Evolutionary conservation across 92 coral and sea anemone genomes (phyloP).

Genomic region (Chrysogorgia sp.): DNA sequence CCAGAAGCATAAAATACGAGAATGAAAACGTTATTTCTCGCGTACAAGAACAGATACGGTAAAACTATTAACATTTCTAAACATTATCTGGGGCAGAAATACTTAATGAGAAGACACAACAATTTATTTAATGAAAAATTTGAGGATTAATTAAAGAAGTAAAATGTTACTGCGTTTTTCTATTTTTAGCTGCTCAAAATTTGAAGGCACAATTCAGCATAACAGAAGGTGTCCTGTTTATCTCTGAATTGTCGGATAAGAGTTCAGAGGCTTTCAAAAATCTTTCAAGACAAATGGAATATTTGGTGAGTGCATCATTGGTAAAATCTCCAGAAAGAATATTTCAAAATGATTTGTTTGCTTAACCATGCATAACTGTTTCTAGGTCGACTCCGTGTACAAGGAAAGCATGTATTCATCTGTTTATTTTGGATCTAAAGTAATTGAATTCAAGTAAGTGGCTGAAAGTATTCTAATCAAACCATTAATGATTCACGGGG

Average conservation of each 20-base stretch:
- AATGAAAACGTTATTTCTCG: no score
- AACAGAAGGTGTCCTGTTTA: constrained; percentile 5
- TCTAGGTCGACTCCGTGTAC: constrained; percentile 20
- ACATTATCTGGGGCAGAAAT: no score
- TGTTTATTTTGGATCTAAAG: neutral
- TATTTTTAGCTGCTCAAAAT: neutral
- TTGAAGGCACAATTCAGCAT: constrained; percentile 9
- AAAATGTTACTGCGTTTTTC: neutral
- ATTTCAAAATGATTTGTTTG: neutral
- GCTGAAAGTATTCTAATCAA: no score
- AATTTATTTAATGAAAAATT: no score
- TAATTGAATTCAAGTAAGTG: constrained; percentile 22
- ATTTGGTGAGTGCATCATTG: neutral
- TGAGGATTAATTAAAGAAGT: no score
- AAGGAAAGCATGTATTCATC: neutral
- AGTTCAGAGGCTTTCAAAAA: neutral
- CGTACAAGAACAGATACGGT: no score
- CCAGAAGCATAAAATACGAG: no score
- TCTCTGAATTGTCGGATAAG: neutral
- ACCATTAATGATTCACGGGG: no score
- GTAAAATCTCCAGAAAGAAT: neutral
- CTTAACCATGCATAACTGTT: neutral
- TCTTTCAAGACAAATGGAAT: constrained; percentile 2
- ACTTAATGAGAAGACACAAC: no score
- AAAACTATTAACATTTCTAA: no score